Percentiles rank a stretch among this genome's conserved stretches.
Conservation (phyloP, 2,888 invertebrate genomes). For the Dromius quadrimaculatus region DNA sequence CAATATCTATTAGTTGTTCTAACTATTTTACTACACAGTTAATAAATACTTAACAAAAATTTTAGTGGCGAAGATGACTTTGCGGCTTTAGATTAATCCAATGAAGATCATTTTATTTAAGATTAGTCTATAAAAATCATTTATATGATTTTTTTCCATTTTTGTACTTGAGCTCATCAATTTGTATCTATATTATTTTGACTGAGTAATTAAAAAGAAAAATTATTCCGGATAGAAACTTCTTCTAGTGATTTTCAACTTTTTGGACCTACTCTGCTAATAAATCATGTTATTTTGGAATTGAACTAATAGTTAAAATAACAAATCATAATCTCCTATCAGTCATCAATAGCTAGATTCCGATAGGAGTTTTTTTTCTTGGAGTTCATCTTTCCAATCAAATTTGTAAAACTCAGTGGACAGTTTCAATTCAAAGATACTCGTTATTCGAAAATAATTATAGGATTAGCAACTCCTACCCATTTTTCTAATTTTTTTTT, state of each 20-base stretch:
- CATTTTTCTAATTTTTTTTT: no score
- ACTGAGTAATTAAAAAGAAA: neutral
- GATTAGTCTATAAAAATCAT: neutral
- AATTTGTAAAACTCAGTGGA: neutral
- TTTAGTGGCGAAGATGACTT: constrained; percentile 14
- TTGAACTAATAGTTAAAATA: no score
- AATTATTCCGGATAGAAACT: no score
- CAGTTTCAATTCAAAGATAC: neutral
- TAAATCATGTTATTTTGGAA: no score
- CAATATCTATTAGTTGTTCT: constrained; percentile 5
- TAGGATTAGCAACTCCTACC: neutral
- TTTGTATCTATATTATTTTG: neutral
- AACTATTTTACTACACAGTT: constrained; percentile 39
- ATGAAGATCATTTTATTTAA: neutral
- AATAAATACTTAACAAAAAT: constrained; percentile 11
- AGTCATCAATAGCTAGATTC: no score
- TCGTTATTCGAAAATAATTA: neutral
- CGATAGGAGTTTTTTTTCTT: no score
- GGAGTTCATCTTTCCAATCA: neutral
- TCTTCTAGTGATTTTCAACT: no score
- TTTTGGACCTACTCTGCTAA: no score
- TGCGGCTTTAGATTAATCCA: neutral
- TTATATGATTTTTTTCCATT: no score
- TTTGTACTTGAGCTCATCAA: no score
- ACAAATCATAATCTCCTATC: no score